Base-by-base conservation (phyloP, 2,113 vertebrate species). In the Calypte anna region DNA sequence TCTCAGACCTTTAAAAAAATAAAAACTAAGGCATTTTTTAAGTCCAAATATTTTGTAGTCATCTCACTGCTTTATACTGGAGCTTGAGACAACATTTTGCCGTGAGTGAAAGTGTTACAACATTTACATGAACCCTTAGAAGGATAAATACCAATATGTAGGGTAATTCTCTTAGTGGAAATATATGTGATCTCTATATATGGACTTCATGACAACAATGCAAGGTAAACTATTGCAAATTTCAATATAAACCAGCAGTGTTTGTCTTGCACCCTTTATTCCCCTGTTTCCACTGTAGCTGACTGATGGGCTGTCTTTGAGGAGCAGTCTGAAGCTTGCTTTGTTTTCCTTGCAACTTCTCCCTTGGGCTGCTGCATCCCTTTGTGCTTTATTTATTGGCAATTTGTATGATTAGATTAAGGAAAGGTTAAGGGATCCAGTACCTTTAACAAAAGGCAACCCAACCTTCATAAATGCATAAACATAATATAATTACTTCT, bases 321-420 rank as follows among this genome's bases (percentile, higher is more conserved):
- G 69, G 70, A 89, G 82, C 59, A 57, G 31, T 43, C 38, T 70
- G 44, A 85, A 64, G 21, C 7, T 70, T 75, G 33, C 50, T 76
- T 81, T 81, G 33, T 92, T 95, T 88, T 59, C 43, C 51, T 79
- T 72, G 44, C 31, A 62, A 17, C 38, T 63, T 94, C 55, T 82
- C 23, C 58, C 43, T 83, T 88, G 61, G 54, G 33, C 76, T 91
- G 62, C 61, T 1, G 0, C n/a, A 78, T 94, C 82, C 15, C 72
- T 91, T 86, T 93, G 61, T 93, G 61, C 46, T 90, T 91, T 85
- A 64, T 91, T 91, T 87, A 46, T 90, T 88, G 53, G 51, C 31
- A 58, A 25, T 62, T 91, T 95, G 57, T 90, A 91, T 96, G 88
- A 91, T 96, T 95, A 92, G 93, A 88, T 94, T 96, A 81, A 90